phyloP scores from a whole-genome alignment of 2,113 vertebrate species.

The Furnarius figulus region DNA sequence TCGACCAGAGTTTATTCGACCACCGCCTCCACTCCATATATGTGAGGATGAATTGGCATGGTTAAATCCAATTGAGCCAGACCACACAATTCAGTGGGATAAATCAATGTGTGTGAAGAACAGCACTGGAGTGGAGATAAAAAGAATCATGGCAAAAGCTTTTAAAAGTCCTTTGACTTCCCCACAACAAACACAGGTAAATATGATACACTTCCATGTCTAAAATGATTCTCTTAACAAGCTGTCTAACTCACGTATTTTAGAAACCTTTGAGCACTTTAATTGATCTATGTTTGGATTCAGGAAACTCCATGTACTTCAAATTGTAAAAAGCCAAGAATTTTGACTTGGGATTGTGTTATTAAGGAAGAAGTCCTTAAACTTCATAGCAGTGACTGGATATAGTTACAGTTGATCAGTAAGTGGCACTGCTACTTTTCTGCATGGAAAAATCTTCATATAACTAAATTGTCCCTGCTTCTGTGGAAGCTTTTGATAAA shows the following conservation, averaged over 20 bases:
- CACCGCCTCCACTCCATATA: conserved; percentile 90
- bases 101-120: conserved; percentile 97
- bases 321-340: not conserved
- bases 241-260: not conserved
- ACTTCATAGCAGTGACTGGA: not conserved
- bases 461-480: not conserved
- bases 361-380: not conserved
- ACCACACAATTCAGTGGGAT: conserved; percentile 93
- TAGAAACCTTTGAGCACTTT: not conserved
- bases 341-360: not conserved
- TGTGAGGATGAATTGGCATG: conserved; percentile 96
- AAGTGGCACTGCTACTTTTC: not conserved
- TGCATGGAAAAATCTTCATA: not conserved
- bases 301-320: not conserved
- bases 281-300: not conserved
- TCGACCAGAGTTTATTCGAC: conserved; percentile 94
- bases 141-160: conserved; percentile 97
- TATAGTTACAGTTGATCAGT: not conserved
- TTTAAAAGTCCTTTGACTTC: conserved; percentile 97
- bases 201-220: not conserved
- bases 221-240: not conserved
- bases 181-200: conserved; percentile 92
- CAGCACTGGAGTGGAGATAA: conserved; percentile 95
- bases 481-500: not conserved
- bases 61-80: conserved; percentile 94